These are phyloP conservation scores for Folsomia manolachei DNA, from an alignment of 2,888 invertebrate genomes.

Conservation along the genomic window DNA sequence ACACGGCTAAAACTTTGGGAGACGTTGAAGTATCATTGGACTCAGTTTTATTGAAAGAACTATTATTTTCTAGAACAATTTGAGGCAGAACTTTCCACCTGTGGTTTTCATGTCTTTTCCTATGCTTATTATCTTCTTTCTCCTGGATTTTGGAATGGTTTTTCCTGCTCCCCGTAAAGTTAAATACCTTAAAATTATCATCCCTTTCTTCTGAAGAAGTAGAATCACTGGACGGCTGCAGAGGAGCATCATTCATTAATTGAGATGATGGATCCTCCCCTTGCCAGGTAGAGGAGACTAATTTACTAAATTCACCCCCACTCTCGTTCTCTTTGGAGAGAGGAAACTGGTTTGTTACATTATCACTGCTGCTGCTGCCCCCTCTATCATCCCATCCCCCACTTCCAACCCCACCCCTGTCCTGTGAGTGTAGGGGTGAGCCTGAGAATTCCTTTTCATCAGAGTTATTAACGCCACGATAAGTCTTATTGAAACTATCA, in stretches of 20 bases:
- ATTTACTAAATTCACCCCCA: background rate
- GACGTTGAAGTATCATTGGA: too few relatives aligned
- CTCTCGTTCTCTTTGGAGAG: background rate
- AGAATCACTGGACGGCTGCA: background rate
- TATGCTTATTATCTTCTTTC: too few relatives aligned
- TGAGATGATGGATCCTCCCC: background rate
- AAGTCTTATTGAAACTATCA: slow-evolving; percentile 37
- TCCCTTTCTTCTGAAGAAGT: background rate
- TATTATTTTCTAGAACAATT: too few relatives aligned
- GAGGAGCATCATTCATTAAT: slow-evolving; percentile 15
- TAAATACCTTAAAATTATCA: background rate
- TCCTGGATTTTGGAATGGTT: slow-evolving; percentile 7
- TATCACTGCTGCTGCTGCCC: too few relatives aligned
- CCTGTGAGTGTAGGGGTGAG: slow-evolving; percentile 24
- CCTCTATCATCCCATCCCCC: slow-evolving; percentile 3
- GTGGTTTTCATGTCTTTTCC: slow-evolving; percentile 3
- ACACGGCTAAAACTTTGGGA: background rate
- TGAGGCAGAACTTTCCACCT: slow-evolving; percentile 5
- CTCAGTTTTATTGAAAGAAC: too few relatives aligned
- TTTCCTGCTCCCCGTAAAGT: background rate
- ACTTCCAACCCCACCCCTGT: slow-evolving; percentile 6
- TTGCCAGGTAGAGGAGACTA: background rate
- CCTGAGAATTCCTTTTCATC: slow-evolving; percentile 27
- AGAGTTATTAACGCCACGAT: slow-evolving; percentile 36
- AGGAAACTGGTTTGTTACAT: background rate